Percentiles rank a stretch among this genome's conserved stretches.
Conservation (phyloP, 2,797 vertebrate genomes). For the Silurus aristotelis region DNA sequence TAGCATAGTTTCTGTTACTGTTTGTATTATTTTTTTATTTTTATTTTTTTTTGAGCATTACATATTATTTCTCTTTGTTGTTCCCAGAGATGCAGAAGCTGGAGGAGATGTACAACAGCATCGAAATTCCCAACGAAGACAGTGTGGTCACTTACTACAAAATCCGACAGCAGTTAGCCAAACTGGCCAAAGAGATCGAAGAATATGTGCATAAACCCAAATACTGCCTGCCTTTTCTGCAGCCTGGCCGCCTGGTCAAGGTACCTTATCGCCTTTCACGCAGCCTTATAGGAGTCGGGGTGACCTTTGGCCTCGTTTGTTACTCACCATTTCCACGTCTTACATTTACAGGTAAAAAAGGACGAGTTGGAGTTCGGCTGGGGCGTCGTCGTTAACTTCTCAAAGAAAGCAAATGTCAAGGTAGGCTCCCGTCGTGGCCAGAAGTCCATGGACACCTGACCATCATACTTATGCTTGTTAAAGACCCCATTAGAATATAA, state of each 20-base stretch:
- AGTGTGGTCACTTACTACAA: conserved; percentile 92
- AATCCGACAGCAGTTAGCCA: conserved; percentile 93
- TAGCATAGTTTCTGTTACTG: background rate
- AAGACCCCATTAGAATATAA: background rate
- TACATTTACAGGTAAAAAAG: conserved; percentile 83
- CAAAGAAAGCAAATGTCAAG: conserved; percentile 94
- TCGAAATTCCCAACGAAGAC: conserved; percentile 93
- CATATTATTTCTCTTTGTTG: background rate
- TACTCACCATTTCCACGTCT: background rate
- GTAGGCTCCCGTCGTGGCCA: conserved; percentile 63
- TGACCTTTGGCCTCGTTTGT: background rate
- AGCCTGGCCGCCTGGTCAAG: conserved; percentile 93
- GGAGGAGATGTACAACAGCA: conserved; percentile 88
- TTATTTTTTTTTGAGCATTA: background rate
- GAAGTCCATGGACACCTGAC: background rate
- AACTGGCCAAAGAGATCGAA: conserved; percentile 92
- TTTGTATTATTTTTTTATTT: too few relatives aligned
- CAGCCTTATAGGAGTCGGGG: background rate
- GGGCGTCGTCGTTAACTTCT: conserved; percentile 96
- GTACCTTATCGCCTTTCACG: conserved; percentile 62
- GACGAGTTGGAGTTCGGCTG: conserved; percentile 93
- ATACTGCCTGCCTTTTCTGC: conserved; percentile 93
- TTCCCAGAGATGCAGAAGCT: conserved; percentile 84
- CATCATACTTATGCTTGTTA: background rate
- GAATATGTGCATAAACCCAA: conserved; percentile 94